A percentile compares a stretch with the other conserved stretches of the same genome.
phyloP scores from a whole-genome alignment of 2,113 vertebrate genomes.

The Odontesthes bonariensis region DNA sequence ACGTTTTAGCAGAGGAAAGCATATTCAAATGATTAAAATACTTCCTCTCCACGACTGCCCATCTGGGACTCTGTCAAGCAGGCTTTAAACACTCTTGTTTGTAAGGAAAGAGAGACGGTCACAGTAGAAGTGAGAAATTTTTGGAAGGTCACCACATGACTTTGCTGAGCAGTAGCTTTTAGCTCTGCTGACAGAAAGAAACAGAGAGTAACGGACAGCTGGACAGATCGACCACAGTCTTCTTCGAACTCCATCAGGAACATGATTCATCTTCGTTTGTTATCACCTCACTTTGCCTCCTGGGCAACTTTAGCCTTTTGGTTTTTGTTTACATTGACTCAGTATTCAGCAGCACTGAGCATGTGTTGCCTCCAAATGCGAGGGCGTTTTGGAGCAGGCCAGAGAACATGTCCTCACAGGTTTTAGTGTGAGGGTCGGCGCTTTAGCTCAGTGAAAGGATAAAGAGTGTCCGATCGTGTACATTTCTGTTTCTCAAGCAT shows the following conservation, averaged over 20 bases:
- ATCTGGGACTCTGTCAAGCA: too few relatives aligned
- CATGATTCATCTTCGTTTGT: constrained; percentile 35
- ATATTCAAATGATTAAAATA: not conserved
- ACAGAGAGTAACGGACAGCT: constrained; percentile 31
- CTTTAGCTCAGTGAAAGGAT: not conserved
- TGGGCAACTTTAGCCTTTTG: not conserved
- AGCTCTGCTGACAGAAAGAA: constrained; percentile 58
- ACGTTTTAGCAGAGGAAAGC: not conserved
- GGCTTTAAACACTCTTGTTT: not conserved
- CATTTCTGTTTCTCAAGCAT: not conserved
- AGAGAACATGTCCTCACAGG: not conserved
- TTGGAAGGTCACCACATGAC: not conserved
- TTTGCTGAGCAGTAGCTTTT: constrained; percentile 30
- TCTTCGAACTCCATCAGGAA: constrained; percentile 11
- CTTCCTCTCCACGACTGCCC: not conserved
- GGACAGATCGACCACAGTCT: constrained; percentile 4
- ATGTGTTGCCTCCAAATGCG: not conserved
- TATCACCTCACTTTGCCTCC: not conserved
- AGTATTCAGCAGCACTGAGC: not conserved
- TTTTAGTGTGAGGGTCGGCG: not conserved
- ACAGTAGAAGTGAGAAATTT: constrained; percentile 31
- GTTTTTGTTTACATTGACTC: not conserved
- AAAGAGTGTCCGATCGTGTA: too few relatives aligned
- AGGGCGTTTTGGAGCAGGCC: too few relatives aligned
- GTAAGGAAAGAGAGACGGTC: not conserved